A percentile compares a stretch with the other conserved stretches of the same genome.
Evolutionary conservation across 2,113 vertebrate genomes (phyloP).

Genomic region (Acrocephalus arundinaceus): DNA sequence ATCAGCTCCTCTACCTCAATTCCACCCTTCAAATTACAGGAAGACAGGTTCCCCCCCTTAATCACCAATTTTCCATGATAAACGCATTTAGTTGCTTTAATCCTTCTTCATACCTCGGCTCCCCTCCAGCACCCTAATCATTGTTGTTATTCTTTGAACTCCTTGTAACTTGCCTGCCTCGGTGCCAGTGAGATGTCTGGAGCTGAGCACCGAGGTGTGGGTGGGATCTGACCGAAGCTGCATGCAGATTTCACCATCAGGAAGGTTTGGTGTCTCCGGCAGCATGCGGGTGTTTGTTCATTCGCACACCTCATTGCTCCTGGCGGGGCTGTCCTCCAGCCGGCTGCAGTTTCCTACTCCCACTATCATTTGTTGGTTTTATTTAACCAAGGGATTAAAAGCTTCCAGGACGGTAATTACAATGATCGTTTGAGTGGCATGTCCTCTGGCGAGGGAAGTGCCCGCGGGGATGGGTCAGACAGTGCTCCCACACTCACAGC

Average conservation of each 20-base stretch:
- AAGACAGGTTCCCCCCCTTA: neutral
- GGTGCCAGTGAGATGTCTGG: neutral
- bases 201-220: neutral
- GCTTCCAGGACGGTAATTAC: slow-evolving; percentile 34
- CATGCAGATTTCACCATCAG: neutral
- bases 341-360: neutral
- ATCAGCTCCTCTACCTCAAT: neutral
- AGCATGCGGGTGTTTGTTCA: neutral
- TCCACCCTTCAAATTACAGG: slow-evolving; percentile 2
- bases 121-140: neutral
- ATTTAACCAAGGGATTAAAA: slow-evolving; percentile 39
- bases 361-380: neutral
- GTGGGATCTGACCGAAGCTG: neutral
- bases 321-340: neutral
- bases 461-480: neutral
- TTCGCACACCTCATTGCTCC: neutral
- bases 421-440: neutral
- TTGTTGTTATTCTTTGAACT: neutral
- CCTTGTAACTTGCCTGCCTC: neutral
- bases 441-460: neutral
- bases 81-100: neutral
- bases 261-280: neutral
- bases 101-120: neutral
- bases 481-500: neutral
- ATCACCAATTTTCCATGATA: neutral